Evolutionary conservation across 2,888 invertebrate species (phyloP).

Genomic region (Pseudoips prasinana): DNA sequence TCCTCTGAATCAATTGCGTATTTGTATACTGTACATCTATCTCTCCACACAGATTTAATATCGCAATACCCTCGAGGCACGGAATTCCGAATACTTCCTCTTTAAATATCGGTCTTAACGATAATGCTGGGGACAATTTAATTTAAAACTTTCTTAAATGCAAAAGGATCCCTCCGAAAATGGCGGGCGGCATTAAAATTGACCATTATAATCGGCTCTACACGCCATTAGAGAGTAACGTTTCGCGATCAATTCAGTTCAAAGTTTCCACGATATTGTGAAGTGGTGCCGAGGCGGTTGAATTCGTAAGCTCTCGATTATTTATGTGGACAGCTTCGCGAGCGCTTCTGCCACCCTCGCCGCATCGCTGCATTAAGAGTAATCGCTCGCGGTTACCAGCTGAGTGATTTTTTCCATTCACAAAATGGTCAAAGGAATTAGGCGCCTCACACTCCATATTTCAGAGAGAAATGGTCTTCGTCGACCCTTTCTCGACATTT

Average conservation of each 20-base stretch:
- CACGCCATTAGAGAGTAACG: constrained; percentile 49
- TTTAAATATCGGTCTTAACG: constrained; percentile 6
- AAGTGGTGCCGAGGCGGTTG: constrained; percentile 45
- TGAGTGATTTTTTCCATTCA: constrained; percentile 74
- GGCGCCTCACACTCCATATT: constrained; percentile 62
- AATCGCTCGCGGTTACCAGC: constrained; percentile 66
- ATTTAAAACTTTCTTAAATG: constrained; percentile 26
- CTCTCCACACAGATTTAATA: constrained; percentile 18
- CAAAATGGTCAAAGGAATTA: constrained; percentile 71
- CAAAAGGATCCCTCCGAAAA: constrained; percentile 16
- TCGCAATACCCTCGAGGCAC: constrained; percentile 9
- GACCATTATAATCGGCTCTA: constrained; percentile 38
- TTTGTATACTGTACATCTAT: constrained; percentile 16
- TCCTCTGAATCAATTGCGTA: constrained; percentile 41
- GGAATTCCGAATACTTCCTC: constrained; percentile 6
- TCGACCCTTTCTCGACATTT: constrained; percentile 32
- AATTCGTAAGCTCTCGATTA: constrained; percentile 72
- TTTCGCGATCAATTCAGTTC: constrained; percentile 58
- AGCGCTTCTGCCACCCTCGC: constrained; percentile 45
- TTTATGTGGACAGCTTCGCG: constrained; percentile 61
- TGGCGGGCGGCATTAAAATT: constrained; percentile 24
- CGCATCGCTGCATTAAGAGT: constrained; percentile 68
- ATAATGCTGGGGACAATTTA: constrained; percentile 25
- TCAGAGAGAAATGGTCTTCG: constrained; percentile 47
- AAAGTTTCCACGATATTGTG: constrained; percentile 59